Evolutionary conservation across 23 tunicate species (phyloP).

Genomic region (Trididemnum miniatum): DNA sequence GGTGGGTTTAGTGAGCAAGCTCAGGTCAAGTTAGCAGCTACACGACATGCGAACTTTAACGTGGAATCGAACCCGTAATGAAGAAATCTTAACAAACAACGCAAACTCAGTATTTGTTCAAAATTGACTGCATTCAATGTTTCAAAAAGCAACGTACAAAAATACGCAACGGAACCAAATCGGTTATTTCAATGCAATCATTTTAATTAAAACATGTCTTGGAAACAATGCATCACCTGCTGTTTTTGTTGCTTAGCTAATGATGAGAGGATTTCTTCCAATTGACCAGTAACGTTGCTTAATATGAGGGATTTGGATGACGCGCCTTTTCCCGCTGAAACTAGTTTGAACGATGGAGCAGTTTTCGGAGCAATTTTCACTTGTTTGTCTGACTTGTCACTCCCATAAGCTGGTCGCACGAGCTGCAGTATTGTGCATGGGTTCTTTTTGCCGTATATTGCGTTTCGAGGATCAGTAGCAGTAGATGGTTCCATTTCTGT

Average conservation of each 20-base stretch:
- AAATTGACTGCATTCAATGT: too few species aligned
- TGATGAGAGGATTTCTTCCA: conserved; percentile 67
- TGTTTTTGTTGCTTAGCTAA: conserved; percentile 59
- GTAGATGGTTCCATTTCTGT: not conserved
- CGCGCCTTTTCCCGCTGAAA: conserved; percentile 53
- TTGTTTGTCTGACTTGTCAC: not conserved
- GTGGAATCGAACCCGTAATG: too few species aligned
- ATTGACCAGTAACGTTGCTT: conserved; percentile 61
- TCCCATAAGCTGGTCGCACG: not conserved
- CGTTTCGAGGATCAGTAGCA: not conserved
- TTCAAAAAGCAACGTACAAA: too few species aligned
- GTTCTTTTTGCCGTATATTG: not conserved
- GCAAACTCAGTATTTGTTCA: too few species aligned
- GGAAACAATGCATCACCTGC: too few species aligned
- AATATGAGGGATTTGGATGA: conserved; percentile 58
- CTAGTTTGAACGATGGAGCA: conserved; percentile 55
- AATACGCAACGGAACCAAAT: too few species aligned
- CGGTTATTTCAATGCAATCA: too few species aligned
- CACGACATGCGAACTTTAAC: too few species aligned
- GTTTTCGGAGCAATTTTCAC: not conserved
- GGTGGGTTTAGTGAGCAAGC: too few species aligned
- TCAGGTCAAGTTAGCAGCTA: too few species aligned
- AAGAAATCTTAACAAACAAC: too few species aligned
- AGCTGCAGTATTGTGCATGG: not conserved
- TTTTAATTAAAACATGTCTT: too few species aligned